Evolutionary conservation across 2,113 vertebrate species (phyloP), one percentile per base, ranked within the genome.

Genomic region (Hippocampus mohnikei): DNA sequence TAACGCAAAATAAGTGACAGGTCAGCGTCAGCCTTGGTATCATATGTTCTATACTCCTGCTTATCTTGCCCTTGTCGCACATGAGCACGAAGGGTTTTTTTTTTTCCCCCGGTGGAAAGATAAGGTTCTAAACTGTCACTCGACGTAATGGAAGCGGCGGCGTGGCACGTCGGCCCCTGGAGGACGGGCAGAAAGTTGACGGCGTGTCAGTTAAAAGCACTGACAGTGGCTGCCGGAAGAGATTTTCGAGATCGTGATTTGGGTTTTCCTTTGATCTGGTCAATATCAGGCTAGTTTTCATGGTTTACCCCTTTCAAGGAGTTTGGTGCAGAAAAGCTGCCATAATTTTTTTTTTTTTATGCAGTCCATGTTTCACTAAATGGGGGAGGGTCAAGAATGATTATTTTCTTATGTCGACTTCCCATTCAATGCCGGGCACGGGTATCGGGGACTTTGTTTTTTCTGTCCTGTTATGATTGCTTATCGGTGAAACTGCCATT

Each of bases 81-180:
- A 69, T 67, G 76, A 66, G 71, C 84, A 73, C 69, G 71, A 69
- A 73, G 59, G 42, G 40, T 53, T 37, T 37, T 37, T 37, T 37
- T 37, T 37, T 50, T 64, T 21, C 71, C 65, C 27, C 72, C 77
- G 75, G 83, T 81, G 81, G 67, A 65, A 69, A 80, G 81, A 73
- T 83, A 80, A 85, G 75, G 76, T 81, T 67, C 80, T 76, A 74
- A 84, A 72, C 76, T 72, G 78, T 72, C 75, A 79, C 79, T 84
- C 74, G 64, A 23, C 48, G 69, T 23, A 71, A 71, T 72, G 74
- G 75, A 69, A 79, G 69, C 74, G 66, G 37, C 69, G 70, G 52
- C 70, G 53, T 68, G 69, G 70, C 50, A 16, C 8, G 25, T 25
- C 66, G 64, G 21, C 56, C 58, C 25, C 72, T 63, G 13, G 70